Evolutionary conservation across 92 coral and sea anemone genomes (phyloP).

Genomic region (Desmophyllum pertusum): DNA sequence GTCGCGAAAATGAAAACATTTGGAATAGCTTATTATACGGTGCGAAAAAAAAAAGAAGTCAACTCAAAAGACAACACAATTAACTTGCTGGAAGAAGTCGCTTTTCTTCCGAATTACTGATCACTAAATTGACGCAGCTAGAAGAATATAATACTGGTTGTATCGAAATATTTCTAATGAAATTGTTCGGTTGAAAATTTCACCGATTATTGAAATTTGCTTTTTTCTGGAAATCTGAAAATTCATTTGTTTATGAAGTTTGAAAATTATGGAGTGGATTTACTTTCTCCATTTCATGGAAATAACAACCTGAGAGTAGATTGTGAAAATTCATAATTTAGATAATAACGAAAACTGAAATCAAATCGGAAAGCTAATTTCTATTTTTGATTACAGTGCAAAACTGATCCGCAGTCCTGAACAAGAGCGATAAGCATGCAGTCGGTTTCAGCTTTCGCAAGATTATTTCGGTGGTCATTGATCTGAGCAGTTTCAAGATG

Average conservation of each 20-base stretch:
- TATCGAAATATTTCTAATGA: not conserved
- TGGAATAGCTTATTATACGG: not conserved
- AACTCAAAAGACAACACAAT: not conserved
- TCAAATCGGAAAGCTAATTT: not conserved
- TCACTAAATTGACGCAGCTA: not conserved
- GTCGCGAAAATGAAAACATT: not conserved
- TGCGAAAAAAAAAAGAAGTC: not conserved
- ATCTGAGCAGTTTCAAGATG: not conserved
- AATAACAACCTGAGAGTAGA: no score
- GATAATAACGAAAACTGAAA: no score
- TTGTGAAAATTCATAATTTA: no score
- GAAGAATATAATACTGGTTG: not conserved
- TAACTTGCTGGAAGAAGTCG: not conserved
- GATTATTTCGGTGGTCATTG: not conserved
- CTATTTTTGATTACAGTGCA: not conserved
- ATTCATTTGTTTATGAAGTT: no score
- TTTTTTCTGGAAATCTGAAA: not conserved
- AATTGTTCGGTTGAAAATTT: not conserved
- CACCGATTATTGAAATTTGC: not conserved
- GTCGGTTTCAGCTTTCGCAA: not conserved
- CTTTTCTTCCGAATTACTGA: not conserved
- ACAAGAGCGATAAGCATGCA: no score
- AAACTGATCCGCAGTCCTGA: no score
- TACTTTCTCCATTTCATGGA: not conserved
- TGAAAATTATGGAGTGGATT: no score